These are phyloP conservation scores for Cheirogaleus major DNA, from an alignment of 2,797 vertebrate species.

Conservation along the genomic window DNA sequence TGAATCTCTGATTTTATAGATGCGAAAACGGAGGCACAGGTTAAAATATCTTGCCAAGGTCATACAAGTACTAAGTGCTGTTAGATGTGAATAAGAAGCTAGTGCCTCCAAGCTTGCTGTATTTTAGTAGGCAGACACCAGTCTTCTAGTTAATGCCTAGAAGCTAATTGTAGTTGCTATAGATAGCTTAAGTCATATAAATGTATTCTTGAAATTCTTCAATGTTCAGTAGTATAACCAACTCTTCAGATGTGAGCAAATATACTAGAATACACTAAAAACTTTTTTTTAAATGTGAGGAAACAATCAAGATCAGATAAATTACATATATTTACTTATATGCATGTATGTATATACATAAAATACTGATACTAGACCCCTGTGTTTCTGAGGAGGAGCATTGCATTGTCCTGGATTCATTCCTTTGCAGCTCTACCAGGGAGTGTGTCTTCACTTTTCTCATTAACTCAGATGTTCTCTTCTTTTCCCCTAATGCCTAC, in stretches of 20 bases:
- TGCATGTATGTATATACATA: neutral
- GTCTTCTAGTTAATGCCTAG: neutral
- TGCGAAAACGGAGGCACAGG: neutral
- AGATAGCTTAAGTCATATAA: neutral
- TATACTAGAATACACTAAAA: neutral
- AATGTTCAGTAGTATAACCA: neutral
- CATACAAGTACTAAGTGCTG: neutral
- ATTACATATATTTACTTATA: neutral
- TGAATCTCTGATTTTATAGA: neutral
- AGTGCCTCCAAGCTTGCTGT: neutral
- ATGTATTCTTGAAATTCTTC: constrained; percentile 6
- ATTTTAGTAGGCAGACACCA: neutral
- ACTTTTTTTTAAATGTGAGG: neutral
- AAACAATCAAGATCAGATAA: neutral
- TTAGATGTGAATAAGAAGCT: neutral
- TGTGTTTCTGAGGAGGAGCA: neutral
- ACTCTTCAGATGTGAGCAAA: neutral
- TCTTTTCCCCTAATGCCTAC: neutral
- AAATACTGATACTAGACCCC: neutral
- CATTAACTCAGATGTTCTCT: constrained; percentile 33
- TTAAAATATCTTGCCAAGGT: neutral
- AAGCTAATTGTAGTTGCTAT: neutral
- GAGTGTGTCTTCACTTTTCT: constrained; percentile 10
- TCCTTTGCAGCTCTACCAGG: neutral
- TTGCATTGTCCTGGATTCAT: neutral